Base-by-base conservation (phyloP, 2,888 invertebrate species). In the Zhengitettix transpicula region DNA sequence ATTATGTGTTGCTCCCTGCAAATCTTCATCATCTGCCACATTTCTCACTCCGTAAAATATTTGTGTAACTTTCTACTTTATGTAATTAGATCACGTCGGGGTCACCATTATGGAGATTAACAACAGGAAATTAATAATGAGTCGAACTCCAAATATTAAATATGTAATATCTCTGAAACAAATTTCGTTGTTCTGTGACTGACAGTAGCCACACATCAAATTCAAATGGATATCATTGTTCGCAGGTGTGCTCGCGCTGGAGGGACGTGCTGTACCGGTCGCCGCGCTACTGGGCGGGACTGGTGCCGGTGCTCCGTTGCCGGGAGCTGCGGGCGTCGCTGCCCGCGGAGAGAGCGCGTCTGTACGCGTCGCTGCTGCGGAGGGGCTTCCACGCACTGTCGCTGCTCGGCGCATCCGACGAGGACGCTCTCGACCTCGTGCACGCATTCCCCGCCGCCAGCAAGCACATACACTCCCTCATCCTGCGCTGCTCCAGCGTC, bases 341-440 rank as follows among this genome's bases (percentile, higher is more conserved):
- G 12, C 67, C 64, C 51, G 66, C 65, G n/a, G 69, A 69, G 56
- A 65, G 68, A 47, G 66, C 67, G 17, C 77, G 86, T 65, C 79
- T 90, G 63, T 91, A 89, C 72, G 84, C 85, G 65, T 89, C 89
- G 57, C 76, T 95, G 65, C 82, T 93, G 61, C 78, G 87, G 65
- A 80, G 95, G 66, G 92, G 91, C 40, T 92, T 94, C 70, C 89
- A 91, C 68, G 85, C 88, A 8, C 77, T 95, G 14, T 85, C 87
- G 60, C 77, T 95, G 62, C 79, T 91, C 65, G 90, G 90, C 11
- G 93, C 93, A 42, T 84, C 85, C 14, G 95, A 95, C 71, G 90
- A 90, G 69, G 94, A 95, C 73, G 85, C 92, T 58, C 78, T 87
- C 63, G 93, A 94, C 74, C 82, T 94, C 69, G 87, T 91, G 64